These are phyloP conservation scores for Augochlora pura DNA, from an alignment of 1,140 invertebrate genomes.

Conservation along the genomic window DNA sequence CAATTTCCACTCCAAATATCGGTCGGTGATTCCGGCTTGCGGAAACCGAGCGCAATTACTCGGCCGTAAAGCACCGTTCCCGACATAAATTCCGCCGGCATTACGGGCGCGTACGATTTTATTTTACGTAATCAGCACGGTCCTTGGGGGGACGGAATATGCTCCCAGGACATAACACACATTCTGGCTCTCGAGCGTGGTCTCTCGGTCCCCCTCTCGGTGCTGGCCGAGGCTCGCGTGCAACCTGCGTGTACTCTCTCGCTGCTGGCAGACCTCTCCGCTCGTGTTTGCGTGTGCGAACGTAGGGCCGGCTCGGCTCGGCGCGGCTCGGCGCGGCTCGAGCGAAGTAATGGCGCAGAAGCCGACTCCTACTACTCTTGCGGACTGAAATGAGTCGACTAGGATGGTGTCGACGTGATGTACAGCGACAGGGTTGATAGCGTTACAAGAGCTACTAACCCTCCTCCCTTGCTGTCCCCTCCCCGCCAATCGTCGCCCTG, in stretches of 20 bases:
- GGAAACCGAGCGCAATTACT: conserved; percentile 20
- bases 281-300: conserved; percentile 41
- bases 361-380: conserved; percentile 72
- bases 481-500: conserved; percentile 21
- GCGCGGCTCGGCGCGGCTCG: neutral
- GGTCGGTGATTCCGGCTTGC: neutral
- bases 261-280: conserved; percentile 17
- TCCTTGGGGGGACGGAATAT: conserved; percentile 26
- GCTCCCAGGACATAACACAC: conserved; percentile 43
- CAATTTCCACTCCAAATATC: neutral
- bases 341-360: conserved; percentile 76
- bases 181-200: neutral
- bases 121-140: conserved; percentile 56
- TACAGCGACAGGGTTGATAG: conserved; percentile 81
- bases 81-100: conserved; percentile 49
- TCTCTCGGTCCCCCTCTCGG: neutral
- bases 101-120: conserved; percentile 45
- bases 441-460: conserved; percentile 80
- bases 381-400: conserved; percentile 72
- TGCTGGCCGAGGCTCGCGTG: conserved; percentile 43
- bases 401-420: conserved; percentile 80
- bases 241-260: conserved; percentile 46
- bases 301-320: conserved; percentile 39
- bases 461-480: conserved; percentile 60
- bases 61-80: conserved; percentile 16